phyloP scores from a whole-genome alignment of 37 sponge, comb jelly and placozoan species.

The Petrosia ficiformis region DNA sequence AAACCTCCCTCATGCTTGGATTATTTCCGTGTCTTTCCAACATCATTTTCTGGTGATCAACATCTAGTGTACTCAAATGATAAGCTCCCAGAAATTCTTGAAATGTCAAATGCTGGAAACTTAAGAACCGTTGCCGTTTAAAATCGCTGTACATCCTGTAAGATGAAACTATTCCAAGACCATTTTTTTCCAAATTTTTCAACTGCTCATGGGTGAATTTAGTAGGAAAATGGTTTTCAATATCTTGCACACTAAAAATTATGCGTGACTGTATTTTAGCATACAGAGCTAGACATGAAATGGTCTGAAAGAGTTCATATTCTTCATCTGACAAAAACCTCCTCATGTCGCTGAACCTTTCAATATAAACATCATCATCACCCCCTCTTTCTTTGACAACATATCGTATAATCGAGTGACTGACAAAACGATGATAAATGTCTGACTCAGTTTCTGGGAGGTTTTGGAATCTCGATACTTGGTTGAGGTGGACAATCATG shows the following conservation, averaged over 20 bases:
- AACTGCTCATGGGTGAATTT: background rate
- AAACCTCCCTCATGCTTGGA: constrained; percentile 29
- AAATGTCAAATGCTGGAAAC: constrained; percentile 46
- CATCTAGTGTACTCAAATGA: background rate
- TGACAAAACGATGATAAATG: constrained; percentile 20
- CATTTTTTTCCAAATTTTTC: background rate
- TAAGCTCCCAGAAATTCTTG: constrained; percentile 59
- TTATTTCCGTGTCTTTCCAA: constrained; percentile 8
- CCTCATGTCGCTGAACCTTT: background rate
- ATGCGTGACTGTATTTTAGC: background rate
- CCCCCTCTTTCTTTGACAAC: background rate
- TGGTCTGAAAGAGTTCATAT: background rate
- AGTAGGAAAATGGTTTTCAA: background rate
- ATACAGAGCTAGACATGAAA: constrained; percentile 22
- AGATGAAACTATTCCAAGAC: background rate
- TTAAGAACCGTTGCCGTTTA: background rate
- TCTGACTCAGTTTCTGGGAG: constrained; percentile 54
- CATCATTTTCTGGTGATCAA: background rate
- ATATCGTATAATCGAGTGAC: constrained; percentile 26
- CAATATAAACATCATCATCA: background rate
- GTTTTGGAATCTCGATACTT: background rate
- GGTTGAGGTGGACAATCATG: constrained; percentile 19
- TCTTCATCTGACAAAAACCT: constrained; percentile 10
- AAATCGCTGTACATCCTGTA: background rate
- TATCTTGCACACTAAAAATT: background rate